Percentiles rank a stretch among this genome's conserved stretches.
Evolutionary conservation across 2,888 invertebrate genomes (phyloP).

Genomic region (Pachymerium ferrugineum): DNA sequence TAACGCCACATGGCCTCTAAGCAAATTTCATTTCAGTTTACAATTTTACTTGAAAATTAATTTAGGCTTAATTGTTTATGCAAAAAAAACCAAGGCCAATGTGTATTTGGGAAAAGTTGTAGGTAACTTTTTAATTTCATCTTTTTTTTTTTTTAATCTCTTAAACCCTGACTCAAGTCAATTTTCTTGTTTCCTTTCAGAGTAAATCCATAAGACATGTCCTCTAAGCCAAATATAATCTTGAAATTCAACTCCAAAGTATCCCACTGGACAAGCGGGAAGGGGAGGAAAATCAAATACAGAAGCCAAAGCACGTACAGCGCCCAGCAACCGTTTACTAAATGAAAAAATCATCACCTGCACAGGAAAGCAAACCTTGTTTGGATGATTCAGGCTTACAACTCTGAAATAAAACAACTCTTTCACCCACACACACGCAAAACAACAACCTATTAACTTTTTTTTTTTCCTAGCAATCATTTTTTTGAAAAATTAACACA

Average conservation of each 20-base stretch:
- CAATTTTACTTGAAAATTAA: not conserved
- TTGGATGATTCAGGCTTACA: not conserved
- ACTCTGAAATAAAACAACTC: too few relatives aligned
- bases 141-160: too few relatives aligned
- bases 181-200: not conserved
- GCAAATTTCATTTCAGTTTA: not conserved
- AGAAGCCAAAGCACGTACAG: not conserved
- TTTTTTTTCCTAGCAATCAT: too few relatives aligned
- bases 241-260: constrained; percentile 8
- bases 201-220: not conserved
- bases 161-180: not conserved
- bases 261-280: not conserved
- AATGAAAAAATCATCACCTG: constrained; percentile 13
- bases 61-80: not conserved
- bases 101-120: not conserved
- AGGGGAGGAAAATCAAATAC: not conserved
- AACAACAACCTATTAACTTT: too few relatives aligned
- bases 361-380: not conserved
- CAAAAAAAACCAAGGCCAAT: not conserved
- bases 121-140: too few relatives aligned
- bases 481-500: too few relatives aligned
- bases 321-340: not conserved
- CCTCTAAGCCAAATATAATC: constrained; percentile 7
- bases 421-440: too few relatives aligned
- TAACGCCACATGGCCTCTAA: not conserved